Percentiles rank a stretch among this genome's conserved stretches.
These are phyloP conservation scores for Zophobas atratus DNA, from an alignment of 1,140 invertebrate genomes.

Conservation along the genomic window DNA sequence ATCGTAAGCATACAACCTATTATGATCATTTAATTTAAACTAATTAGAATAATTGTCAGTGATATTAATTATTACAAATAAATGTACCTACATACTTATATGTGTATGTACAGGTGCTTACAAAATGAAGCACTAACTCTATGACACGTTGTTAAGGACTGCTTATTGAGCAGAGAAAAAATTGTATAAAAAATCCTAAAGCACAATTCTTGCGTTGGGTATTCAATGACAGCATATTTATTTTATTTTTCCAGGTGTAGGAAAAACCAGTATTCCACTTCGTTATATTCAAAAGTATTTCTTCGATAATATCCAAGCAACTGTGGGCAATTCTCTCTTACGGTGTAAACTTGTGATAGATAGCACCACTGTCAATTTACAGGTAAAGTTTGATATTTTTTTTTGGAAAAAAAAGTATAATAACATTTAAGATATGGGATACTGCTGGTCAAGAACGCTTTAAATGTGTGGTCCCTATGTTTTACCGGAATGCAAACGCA, in stretches of 20 bases:
- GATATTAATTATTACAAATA: too few species aligned
- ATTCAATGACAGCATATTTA: not conserved
- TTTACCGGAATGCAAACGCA: conserved; percentile 91
- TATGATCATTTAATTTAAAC: not conserved
- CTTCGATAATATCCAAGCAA: conserved; percentile 77
- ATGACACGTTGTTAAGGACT: too few species aligned
- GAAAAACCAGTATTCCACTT: conserved; percentile 88
- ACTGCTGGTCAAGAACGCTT: conserved; percentile 92
- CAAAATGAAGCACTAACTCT: too few species aligned
- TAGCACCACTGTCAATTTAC: conserved; percentile 79
- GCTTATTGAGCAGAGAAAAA: too few species aligned
- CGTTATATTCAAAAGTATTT: conserved; percentile 81
- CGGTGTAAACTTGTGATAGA: conserved; percentile 84
- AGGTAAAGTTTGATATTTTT: conserved; percentile 70
- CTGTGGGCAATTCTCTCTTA: conserved; percentile 91
- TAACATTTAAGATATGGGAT: conserved; percentile 82
- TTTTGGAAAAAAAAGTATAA: conserved; percentile 33
- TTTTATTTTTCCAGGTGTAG: conserved; percentile 77
- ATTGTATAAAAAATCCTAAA: too few species aligned
- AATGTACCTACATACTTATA: too few species aligned
- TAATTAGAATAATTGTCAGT: too few species aligned
- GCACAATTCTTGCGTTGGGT: too few species aligned
- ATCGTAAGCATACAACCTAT: not conserved
- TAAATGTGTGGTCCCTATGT: conserved; percentile 91
- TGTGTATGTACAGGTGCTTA: too few species aligned